Conservation (phyloP, 2,888 invertebrate genomes). For the Trichogramma evanescens region DNA sequence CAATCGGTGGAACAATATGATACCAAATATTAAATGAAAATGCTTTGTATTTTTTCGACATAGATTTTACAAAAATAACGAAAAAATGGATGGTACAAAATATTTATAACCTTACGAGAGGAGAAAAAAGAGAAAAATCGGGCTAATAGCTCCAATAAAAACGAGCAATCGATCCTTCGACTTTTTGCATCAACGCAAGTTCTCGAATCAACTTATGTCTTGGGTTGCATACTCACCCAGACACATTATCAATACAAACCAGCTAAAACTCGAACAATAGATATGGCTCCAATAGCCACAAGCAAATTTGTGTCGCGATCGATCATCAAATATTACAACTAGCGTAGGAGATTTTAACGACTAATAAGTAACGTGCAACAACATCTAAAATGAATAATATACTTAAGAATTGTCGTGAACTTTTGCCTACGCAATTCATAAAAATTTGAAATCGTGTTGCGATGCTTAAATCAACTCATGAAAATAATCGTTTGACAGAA, state of each 20-base stretch:
- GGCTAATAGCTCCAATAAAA: slow-evolving; percentile 21
- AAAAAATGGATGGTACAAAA: background rate
- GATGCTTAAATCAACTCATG: slow-evolving; percentile 15
- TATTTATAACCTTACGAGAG: background rate
- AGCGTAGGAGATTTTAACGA: too few relatives aligned
- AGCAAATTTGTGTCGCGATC: slow-evolving; percentile 19
- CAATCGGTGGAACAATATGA: slow-evolving; percentile 14
- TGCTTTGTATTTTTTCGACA: background rate
- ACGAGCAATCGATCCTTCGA: slow-evolving; percentile 12
- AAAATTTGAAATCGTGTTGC: background rate
- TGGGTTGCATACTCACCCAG: slow-evolving; percentile 41
- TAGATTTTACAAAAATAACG: background rate
- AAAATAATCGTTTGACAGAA: slow-evolving; percentile 20
- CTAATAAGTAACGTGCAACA: too few relatives aligned
- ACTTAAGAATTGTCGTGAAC: too few relatives aligned
- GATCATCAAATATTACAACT: background rate
- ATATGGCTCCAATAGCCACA: slow-evolving; percentile 25
- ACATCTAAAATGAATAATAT: too few relatives aligned
- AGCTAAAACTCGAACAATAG: slow-evolving; percentile 43
- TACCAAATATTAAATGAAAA: background rate
- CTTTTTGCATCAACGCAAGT: slow-evolving; percentile 4
- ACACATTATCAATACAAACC: slow-evolving; percentile 27
- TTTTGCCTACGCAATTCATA: too few relatives aligned
- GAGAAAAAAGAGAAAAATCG: slow-evolving; percentile 6
- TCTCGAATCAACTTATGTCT: slow-evolving; percentile 22